Evolutionary conservation across 2,113 vertebrate species (phyloP), one percentile per base, ranked within the genome.

Genomic region (Prinia subflava): DNA sequence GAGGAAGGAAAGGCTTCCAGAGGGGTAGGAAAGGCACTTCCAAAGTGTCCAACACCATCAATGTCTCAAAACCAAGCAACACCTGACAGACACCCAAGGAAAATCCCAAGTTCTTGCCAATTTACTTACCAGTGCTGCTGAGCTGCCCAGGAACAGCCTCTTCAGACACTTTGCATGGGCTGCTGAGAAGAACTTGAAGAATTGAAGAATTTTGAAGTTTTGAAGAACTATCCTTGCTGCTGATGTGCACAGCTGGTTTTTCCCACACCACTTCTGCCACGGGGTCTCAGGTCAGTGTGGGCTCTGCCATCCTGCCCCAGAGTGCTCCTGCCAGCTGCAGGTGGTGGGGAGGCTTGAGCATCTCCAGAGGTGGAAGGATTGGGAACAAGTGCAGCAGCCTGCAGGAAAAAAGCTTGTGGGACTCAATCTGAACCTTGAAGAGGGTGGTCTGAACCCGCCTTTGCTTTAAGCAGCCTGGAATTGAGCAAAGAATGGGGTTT

Each of bases 401-500:
- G 1, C 5, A n/a, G 33, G 28, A 44, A 24, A 68, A 55, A 69
- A 53, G 11, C 27, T 55, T 70, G 35, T 41, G 35, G 39, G 49
- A 70, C 24, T 30, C 49, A 77, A 77, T 46, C 25, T 57, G 74
- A n/a, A 69, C 73, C 67, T 83, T 74, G 22, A 73, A 52, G 60
- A 74, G 24, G 39, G 35, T 65, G 68, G 23, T 74, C 50, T 79
- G 63, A 91, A 57, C 46, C 30, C 0, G 0, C 63, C 46, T 91
- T 79, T 89, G 68, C 59, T 78, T 75, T 33, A 74, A 80, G 78
- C 35, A 77, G 30, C 39, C 84, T 79, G 71, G 39, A 96, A 75
- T 14, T 80, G 57, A 91, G 56, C 41, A 74, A 87, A 79, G 64
- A 75, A 95, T 35, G 68, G 90, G 31, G 57, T 59, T 94, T 83